Percentiles rank a stretch among this genome's conserved stretches.
Conservation (phyloP, 1,140 invertebrate species). For the Onthophagus taurus region DNA sequence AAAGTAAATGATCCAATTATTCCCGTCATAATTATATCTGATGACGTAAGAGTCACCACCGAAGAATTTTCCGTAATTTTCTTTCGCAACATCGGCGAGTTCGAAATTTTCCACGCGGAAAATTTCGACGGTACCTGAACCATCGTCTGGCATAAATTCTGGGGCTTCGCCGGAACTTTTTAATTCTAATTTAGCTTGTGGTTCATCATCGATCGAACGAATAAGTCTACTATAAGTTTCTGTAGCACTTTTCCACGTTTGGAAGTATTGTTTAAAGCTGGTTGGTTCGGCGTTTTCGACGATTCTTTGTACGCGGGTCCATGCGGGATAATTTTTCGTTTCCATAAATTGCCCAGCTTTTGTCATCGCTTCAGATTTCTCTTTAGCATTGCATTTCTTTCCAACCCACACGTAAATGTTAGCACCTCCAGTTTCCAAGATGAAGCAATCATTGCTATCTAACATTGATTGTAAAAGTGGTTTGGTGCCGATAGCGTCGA, state of each 20-base stretch:
- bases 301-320: slow-evolving; percentile 64
- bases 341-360: slow-evolving; percentile 63
- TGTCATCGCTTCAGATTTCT: slow-evolving; percentile 67
- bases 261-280: slow-evolving; percentile 71
- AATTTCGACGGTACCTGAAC: slow-evolving; percentile 45
- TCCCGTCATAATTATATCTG: slow-evolving; percentile 57
- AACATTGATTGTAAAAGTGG: slow-evolving; percentile 62
- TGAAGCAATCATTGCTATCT: slow-evolving; percentile 73
- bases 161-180: slow-evolving; percentile 45
- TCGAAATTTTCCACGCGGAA: slow-evolving; percentile 47
- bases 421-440: slow-evolving; percentile 70
- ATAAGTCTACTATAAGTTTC: slow-evolving; percentile 48
- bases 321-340: slow-evolving; percentile 64
- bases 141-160: slow-evolving; percentile 66
- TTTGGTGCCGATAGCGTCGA: slow-evolving; percentile 53
- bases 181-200: slow-evolving; percentile 16
- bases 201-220: slow-evolving; percentile 33
- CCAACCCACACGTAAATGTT: slow-evolving; percentile 84
- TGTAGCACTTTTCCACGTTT: slow-evolving; percentile 57
- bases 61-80: slow-evolving; percentile 57
- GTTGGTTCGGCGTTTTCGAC: slow-evolving; percentile 65
- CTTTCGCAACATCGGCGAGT: slow-evolving; percentile 44
- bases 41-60: slow-evolving; percentile 72
- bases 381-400: slow-evolving; percentile 60
- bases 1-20: slow-evolving; percentile 55